A percentile compares a stretch with the other conserved stretches of the same genome.
These are phyloP conservation scores for Microcebus griseorufus DNA, from an alignment of 2,113 vertebrate genomes.

Conservation along the genomic window DNA sequence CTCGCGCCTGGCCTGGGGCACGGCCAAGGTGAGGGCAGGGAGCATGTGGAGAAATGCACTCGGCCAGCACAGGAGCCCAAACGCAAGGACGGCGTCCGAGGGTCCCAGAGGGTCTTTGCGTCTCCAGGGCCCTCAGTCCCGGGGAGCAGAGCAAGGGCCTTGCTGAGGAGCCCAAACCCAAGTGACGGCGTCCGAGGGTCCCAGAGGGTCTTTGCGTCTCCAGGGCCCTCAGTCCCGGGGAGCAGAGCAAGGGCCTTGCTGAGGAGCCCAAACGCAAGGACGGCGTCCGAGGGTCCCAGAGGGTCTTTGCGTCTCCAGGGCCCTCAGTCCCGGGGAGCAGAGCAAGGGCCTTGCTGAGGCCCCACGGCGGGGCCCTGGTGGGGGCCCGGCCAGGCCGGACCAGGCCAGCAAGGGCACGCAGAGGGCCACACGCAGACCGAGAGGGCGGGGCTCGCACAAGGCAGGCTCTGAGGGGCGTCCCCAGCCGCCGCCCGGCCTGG, in stretches of 20 bases:
- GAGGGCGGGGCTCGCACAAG: not conserved
- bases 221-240: not conserved
- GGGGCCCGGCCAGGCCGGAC: not conserved
- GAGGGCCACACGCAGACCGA: too few species aligned
- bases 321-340: not conserved
- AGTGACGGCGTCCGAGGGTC: not conserved
- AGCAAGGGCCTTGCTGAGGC: not conserved
- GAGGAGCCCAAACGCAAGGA: too few species aligned
- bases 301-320: not conserved
- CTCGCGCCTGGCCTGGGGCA: not conserved
- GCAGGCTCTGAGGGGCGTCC: too few species aligned
- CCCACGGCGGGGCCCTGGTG: too few species aligned
- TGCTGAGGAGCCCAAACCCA: not conserved
- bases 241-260: not conserved
- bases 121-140: not conserved
- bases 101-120: not conserved
- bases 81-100: too few species aligned
- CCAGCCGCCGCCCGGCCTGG: rapidly evolving
- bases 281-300: not conserved
- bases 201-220: not conserved
- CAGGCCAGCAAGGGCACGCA: not conserved
- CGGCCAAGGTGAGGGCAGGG: not conserved
- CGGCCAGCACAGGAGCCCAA: not conserved
- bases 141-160: not conserved
- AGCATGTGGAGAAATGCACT: not conserved